Percentiles rank a stretch among this genome's conserved stretches.
Evolutionary conservation across 2,888 invertebrate species (phyloP).

Genomic region (Ischnura elegans): DNA sequence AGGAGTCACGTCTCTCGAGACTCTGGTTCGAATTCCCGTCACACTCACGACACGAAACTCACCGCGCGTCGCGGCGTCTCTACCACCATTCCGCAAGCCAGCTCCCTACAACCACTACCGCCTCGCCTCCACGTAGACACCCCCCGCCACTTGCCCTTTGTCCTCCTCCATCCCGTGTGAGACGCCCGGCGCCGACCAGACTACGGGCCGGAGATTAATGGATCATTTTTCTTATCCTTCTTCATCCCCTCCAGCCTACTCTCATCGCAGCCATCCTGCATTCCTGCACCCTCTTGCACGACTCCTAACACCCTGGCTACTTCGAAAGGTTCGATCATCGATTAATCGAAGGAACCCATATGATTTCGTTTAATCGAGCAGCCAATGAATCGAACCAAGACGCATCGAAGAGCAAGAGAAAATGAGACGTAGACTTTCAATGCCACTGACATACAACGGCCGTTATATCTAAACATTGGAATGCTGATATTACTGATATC

Average conservation of each 20-base stretch:
- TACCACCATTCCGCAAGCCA: neutral
- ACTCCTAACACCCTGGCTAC: no score
- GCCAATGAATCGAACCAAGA: no score
- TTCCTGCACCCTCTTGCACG: constrained; percentile 68
- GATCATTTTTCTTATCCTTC: constrained; percentile 90
- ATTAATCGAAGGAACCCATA: no score
- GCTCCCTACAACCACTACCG: neutral
- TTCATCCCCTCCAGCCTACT: constrained; percentile 71
- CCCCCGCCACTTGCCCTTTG: constrained; percentile 75
- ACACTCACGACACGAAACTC: neutral
- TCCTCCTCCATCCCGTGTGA: constrained; percentile 73
- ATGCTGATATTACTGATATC: no score
- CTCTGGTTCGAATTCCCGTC: neutral
- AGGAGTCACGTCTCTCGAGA: no score
- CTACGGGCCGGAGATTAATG: constrained; percentile 90
- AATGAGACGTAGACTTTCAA: no score
- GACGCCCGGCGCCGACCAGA: constrained; percentile 86
- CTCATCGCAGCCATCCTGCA: constrained; percentile 61
- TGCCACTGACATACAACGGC: no score
- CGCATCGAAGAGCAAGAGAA: no score
- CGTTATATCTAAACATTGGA: no score
- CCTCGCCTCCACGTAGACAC: constrained; percentile 69
- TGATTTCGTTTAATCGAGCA: no score
- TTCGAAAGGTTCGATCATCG: no score
- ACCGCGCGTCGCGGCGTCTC: neutral